These are phyloP conservation scores for Stenchaetothrips biformis DNA, from an alignment of 2,888 invertebrate species.

Conservation along the genomic window DNA sequence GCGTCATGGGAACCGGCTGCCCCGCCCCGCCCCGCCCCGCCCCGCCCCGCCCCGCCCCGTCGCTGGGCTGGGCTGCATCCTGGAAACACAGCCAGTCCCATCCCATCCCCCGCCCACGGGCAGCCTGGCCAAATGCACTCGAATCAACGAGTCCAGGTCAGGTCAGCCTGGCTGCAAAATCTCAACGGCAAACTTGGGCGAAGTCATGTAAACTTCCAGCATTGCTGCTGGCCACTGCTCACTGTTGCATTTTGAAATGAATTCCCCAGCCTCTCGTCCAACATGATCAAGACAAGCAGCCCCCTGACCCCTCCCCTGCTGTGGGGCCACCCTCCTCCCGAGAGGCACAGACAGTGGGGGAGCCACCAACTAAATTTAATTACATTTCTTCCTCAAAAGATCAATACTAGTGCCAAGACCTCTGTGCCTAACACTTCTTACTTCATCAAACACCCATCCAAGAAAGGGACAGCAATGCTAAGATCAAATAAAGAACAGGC, in stretches of 20 bases:
- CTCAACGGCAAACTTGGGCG: no score
- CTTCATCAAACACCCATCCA: not conserved
- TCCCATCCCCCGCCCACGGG: not conserved
- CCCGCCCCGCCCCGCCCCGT: no score
- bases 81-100: not conserved
- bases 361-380: not conserved
- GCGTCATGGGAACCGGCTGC: constrained; percentile 15
- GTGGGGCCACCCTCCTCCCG: no score
- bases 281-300: no score
- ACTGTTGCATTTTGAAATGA: no score
- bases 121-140: not conserved
- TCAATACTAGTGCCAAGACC: not conserved
- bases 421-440: not conserved
- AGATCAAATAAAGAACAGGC: not conserved
- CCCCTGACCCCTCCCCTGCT: no score
- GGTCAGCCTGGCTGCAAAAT: no score
- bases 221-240: no score
- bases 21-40: not conserved
- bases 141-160: no score
- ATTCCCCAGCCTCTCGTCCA: no score
- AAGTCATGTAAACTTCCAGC: no score
- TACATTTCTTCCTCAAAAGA: not conserved
- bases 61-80: not conserved
- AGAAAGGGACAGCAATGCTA: not conserved
- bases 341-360: no score